Base-by-base conservation (phyloP, 2,797 vertebrate species). In the Chiroxiphia lanceolata region DNA sequence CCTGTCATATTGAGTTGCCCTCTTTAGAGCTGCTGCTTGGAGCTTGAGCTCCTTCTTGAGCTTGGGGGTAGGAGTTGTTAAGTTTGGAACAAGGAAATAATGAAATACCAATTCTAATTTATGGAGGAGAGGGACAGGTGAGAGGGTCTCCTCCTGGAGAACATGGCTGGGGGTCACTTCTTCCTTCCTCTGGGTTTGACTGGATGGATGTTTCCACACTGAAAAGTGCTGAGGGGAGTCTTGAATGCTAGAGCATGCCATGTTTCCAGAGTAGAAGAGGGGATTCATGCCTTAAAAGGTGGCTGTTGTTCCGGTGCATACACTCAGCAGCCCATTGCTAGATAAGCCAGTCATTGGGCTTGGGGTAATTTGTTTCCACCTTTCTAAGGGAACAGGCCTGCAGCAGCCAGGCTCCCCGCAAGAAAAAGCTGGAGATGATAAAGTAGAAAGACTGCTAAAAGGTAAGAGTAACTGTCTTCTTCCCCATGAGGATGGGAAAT, bases 231-330 rank as follows among this genome's bases (percentile, higher is more conserved):
- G 17, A 27, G 25, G 9, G 8, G 6, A 50, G 8, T 25, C 68
- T 89, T 65, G 86, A 56, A 60, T 0, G 0, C 13, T 26, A 40
- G 20, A 57, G 6, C 10, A 34, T 9, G 15, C 26, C 25, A 4
- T 13, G 26, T 65, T 77, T 33, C 69, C 59, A 56, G 38, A 42
- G 31, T 36, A 78, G 47, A 10, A 51, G n/a, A 63, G 45, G 16
- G 51, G 13, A 45, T 20, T 40, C 45, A n/a, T 25, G 13, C 45
- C 31, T 47, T 65, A 40, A 71, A 31, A 38, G 11, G 8, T 57
- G 20, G 20, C 12, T 64, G 10, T 25, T 63, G 36, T 34, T 45
- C 50, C 71, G 45, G 7, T 7, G 11, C 54, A n/a, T 9, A 23
- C 5, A 6, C 36, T 38, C 31, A 61, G 38, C 44, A 71, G n/a